A percentile compares a stretch with the other conserved stretches of the same genome.
These are phyloP conservation scores for Callyntrura guangdongensis DNA, from an alignment of 2,888 invertebrate species.

Conservation along the genomic window DNA sequence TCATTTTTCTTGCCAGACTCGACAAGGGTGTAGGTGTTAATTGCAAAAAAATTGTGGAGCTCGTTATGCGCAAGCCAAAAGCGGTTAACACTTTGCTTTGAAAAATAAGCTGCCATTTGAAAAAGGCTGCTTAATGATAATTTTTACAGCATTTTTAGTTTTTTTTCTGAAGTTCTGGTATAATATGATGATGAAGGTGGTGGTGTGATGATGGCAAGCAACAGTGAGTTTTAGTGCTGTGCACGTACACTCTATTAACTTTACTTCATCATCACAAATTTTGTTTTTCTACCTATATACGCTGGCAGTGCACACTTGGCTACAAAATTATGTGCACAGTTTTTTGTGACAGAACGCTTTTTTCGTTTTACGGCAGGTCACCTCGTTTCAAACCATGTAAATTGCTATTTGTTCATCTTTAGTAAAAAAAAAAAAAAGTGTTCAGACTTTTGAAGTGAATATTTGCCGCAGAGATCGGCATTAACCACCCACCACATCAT, in stretches of 20 bases:
- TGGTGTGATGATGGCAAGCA: background rate
- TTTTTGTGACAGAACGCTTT: too few species aligned
- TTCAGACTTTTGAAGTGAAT: background rate
- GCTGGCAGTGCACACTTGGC: too few species aligned
- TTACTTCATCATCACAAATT: background rate
- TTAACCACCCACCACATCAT: too few species aligned
- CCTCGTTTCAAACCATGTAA: background rate
- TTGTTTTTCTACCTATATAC: too few species aligned
- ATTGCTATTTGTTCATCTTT: background rate
- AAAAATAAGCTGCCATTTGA: background rate
- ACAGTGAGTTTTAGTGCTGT: background rate
- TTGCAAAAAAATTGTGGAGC: slow-evolving; percentile 26
- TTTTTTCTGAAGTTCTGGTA: background rate
- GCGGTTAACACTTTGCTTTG: slow-evolving; percentile 17
- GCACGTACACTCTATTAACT: background rate
- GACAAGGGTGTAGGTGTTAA: slow-evolving; percentile 29
- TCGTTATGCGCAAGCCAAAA: slow-evolving; percentile 14
- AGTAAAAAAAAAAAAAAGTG: background rate
- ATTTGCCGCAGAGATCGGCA: too few species aligned
- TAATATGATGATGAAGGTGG: background rate
- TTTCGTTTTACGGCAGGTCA: background rate
- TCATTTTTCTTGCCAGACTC: background rate
- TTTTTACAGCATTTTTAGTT: background rate
- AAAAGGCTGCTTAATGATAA: slow-evolving; percentile 23
- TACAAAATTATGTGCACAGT: background rate